These are phyloP conservation scores for Megastigmus dorsalis DNA, from an alignment of 2,888 invertebrate species.

Conservation along the genomic window DNA sequence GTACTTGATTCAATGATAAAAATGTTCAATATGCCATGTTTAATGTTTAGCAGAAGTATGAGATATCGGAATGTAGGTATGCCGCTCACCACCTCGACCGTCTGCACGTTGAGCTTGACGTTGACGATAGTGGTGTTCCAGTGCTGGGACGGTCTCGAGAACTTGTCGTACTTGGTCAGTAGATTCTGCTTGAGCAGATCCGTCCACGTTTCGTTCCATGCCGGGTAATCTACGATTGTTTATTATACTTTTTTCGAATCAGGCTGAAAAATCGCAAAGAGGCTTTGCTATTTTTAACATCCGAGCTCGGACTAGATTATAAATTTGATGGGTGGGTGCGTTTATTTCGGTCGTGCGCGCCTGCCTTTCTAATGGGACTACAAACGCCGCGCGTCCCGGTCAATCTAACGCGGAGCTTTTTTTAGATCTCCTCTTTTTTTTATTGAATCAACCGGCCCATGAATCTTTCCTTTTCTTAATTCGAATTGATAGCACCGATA, in stretches of 20 bases:
- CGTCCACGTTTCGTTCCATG: constrained; percentile 77
- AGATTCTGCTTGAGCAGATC: constrained; percentile 78
- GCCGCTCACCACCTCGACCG: constrained; percentile 77
- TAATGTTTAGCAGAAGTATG: too few species aligned
- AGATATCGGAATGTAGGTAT: too few species aligned
- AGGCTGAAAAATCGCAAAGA: constrained; percentile 16
- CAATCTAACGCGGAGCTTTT: too few species aligned
- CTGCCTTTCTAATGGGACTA: too few species aligned
- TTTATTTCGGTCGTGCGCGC: too few species aligned
- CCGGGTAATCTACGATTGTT: constrained; percentile 49
- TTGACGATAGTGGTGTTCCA: constrained; percentile 76
- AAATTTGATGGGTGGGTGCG: too few species aligned
- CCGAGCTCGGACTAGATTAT: too few species aligned
- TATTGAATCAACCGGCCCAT: not conserved
- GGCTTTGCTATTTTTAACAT: constrained; percentile 23
- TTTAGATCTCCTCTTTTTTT: not conserved
- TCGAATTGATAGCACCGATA: too few species aligned
- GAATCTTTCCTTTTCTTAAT: too few species aligned
- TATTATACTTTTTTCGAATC: constrained; percentile 25
- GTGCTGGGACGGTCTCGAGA: constrained; percentile 77
- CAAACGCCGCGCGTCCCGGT: too few species aligned
- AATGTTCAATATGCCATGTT: too few species aligned
- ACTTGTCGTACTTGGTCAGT: constrained; percentile 78
- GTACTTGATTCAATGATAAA: too few species aligned
- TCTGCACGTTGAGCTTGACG: constrained; percentile 78